Conservation (phyloP, 2,888 invertebrate genomes). For the Hirtodrosophila histrioides region DNA sequence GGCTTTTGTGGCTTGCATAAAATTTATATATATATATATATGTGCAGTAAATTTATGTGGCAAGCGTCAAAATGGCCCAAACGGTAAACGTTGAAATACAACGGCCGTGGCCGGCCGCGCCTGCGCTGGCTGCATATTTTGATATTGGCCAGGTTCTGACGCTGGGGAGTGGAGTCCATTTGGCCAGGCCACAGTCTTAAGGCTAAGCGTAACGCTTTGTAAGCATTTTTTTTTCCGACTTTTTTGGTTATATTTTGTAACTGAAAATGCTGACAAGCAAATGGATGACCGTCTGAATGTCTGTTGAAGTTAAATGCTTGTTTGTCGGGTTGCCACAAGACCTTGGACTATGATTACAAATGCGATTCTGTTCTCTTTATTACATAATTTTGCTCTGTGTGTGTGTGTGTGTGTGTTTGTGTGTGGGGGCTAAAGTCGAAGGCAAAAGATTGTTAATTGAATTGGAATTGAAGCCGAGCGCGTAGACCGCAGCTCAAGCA, state of each 20-base stretch:
- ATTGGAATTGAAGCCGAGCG: conserved; percentile 50
- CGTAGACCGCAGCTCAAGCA: conserved; percentile 6
- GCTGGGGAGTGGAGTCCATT: conserved; percentile 67
- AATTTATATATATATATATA: conserved; percentile 21
- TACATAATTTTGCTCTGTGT: conserved; percentile 59
- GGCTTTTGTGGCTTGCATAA: conserved; percentile 52
- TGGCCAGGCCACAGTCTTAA: conserved; percentile 29
- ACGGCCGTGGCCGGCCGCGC: conserved; percentile 75
- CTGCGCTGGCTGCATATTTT: conserved; percentile 47
- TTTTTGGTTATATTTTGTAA: conserved; percentile 23
- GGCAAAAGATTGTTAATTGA: conserved; percentile 72
- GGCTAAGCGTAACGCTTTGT: conserved; percentile 67
- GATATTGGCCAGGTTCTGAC: conserved; percentile 28
- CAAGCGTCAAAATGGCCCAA: conserved; percentile 47
- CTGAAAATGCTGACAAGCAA: conserved; percentile 61
- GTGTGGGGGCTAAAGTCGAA: conserved; percentile 56
- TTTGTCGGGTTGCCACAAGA: conserved; percentile 48
- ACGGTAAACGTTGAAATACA: conserved; percentile 58
- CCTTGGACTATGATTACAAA: conserved; percentile 66
- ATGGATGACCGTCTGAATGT: conserved; percentile 62
- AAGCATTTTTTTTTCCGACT: conserved; percentile 22
- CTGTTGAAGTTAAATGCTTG: conserved; percentile 53
- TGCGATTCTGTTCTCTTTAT: conserved; percentile 62
- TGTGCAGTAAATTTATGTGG: conserved; percentile 65
- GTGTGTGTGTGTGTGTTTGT: conserved; percentile 16